Evolutionary conservation across 2,888 invertebrate genomes (phyloP), one percentile per base, ranked within the genome.

Genomic region (Lithophane ornitopus): DNA sequence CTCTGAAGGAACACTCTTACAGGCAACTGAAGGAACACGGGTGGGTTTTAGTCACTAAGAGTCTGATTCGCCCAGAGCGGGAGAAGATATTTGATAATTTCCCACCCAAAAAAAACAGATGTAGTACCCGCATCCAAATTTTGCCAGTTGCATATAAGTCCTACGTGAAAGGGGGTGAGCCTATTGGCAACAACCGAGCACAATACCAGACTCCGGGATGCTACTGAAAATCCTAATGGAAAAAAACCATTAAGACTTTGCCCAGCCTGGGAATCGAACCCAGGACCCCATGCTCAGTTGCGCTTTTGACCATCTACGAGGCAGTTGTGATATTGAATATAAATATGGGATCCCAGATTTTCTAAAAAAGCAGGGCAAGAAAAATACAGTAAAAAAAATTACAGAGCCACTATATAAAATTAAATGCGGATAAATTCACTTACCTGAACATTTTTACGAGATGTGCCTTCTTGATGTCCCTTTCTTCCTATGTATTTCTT

Each of bases 361-460:
- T n/a, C 6, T 41, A 26, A 0, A 16, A 11, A 9, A 4, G n/a
- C 39, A n/a, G 16, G 26, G 3, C 26, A 44, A 3, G 11, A 12
- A 1, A 19, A 19, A 26, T 1, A 0, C 19, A 63, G 39, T 16
- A 19, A 19, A 19, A 63, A 41, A 2, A 62, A 16, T 2, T 8
- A 46, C 12, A 28, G 3, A 39, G 9, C 6, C 6, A 63, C 16
- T 26, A 39, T 19, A n/a, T 8, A 19, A 34, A 46, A 34, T 9
- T 19, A 46, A 26, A n/a, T 22, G 12, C 2, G 3, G 8, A 44
- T 39, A 70, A 26, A 3, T 19, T 34, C 12, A 16, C 78, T 11
- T 7, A 68, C 75, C 78, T 49, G 19, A 58, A 56, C 75, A 78
- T 76, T 76, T 28, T 69, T 28, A 44, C 39, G 44, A n/a, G 14